Evolutionary conservation across 2,797 vertebrate genomes (phyloP).

Genomic region (Buceros bicornis): DNA sequence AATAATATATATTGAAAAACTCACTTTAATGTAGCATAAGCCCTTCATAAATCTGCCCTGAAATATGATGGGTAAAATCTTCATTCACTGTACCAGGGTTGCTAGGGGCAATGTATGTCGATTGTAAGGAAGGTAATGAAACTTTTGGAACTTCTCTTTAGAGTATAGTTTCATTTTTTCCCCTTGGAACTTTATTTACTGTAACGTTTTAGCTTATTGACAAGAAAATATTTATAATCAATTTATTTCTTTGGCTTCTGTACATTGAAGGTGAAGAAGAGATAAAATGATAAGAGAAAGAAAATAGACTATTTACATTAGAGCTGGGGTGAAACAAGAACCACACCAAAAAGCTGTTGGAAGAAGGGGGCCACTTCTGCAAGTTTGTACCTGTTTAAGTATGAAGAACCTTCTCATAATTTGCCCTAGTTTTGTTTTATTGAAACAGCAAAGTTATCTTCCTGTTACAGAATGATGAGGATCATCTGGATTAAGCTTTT

Average conservation of each 20-base stretch:
- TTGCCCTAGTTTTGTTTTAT: neutral
- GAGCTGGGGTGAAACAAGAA: neutral
- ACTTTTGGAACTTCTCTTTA: neutral
- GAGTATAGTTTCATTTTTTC: neutral
- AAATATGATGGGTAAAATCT: slow-evolving; percentile 15
- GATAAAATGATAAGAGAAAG: neutral
- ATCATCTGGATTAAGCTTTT: neutral
- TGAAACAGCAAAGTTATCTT: neutral
- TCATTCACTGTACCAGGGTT: neutral
- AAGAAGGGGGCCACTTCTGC: neutral
- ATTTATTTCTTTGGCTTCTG: neutral
- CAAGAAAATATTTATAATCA: neutral
- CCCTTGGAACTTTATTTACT: neutral
- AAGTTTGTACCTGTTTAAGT: neutral
- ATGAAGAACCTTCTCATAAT: neutral
- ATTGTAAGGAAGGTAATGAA: neutral
- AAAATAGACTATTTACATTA: neutral
- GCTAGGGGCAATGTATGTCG: neutral
- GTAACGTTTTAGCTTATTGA: neutral
- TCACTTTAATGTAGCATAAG: neutral
- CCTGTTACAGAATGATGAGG: neutral
- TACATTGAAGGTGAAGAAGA: neutral
- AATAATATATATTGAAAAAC: neutral
- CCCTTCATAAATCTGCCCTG: neutral
- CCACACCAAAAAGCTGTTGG: neutral